Evolutionary conservation across 2,797 vertebrate species (phyloP).

Genomic region (Todus mexicanus): DNA sequence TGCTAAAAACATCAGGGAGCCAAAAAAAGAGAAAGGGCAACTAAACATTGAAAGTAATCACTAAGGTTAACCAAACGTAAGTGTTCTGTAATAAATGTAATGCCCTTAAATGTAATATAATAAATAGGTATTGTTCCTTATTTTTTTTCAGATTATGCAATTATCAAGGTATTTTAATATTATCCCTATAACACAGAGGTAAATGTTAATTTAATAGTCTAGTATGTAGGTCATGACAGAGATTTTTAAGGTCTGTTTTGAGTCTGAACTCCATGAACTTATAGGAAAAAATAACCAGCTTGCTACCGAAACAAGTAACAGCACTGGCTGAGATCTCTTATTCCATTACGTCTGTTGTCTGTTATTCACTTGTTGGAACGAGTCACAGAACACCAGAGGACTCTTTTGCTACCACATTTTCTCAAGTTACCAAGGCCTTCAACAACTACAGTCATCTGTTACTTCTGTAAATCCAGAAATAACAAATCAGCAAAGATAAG

Average conservation of each 20-base stretch:
- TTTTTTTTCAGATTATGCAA: background rate
- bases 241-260: background rate
- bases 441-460: background rate
- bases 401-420: background rate
- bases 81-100: background rate
- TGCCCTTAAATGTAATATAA: background rate
- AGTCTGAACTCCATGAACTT: background rate
- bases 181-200: background rate
- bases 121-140: background rate
- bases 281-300: background rate
- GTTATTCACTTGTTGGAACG: background rate
- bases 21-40: background rate
- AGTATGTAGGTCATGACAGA: background rate
- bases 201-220: background rate
- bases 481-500: background rate
- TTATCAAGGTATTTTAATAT: too few relatives aligned
- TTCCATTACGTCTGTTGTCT: accelerated
- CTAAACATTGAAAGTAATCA: background rate
- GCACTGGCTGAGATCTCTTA: background rate
- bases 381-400: background rate
- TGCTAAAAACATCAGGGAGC: background rate
- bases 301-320: background rate
- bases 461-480: background rate
- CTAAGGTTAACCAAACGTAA: background rate
- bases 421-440: background rate